Conservation (phyloP, 2,113 vertebrate genomes). For the Triplophysa siluroides region DNA sequence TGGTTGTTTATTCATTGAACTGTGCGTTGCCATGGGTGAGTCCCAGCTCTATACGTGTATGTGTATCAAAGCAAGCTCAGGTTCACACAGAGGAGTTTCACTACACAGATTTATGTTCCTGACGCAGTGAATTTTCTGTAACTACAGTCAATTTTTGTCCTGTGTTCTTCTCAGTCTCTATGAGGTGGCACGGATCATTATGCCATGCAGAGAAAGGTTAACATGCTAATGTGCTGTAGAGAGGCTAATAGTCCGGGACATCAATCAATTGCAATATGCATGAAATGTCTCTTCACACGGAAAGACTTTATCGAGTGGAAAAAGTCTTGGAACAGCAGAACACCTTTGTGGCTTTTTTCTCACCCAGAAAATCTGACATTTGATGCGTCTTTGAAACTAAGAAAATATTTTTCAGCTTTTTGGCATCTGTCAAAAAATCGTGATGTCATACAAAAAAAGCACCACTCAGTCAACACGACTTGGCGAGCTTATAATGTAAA, state of each 20-base stretch:
- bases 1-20: slow-evolving; percentile 1
- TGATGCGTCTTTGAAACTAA: slow-evolving; percentile 20
- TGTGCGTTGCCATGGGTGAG: neutral
- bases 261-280: neutral
- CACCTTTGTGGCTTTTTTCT: neutral
- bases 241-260: slow-evolving; percentile 11
- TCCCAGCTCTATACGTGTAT: neutral
- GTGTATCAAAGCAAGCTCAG: neutral
- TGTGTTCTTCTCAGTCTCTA: neutral
- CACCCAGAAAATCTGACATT: slow-evolving; percentile 1
- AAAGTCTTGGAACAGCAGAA: neutral
- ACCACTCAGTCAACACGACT: too few species aligned
- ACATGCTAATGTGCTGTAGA: neutral
- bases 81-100: slow-evolving; percentile 1
- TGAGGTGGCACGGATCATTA: slow-evolving; percentile 19
- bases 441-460: too few species aligned
- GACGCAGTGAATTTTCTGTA: neutral
- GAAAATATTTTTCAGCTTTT: neutral
- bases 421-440: neutral
- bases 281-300: neutral
- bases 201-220: slow-evolving; percentile 1
- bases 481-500: too few species aligned
- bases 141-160: neutral
- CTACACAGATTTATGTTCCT: neutral
- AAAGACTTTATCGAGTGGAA: neutral